A percentile compares a stretch with the other conserved stretches of the same genome.
These are phyloP conservation scores for Tipula unca DNA, from an alignment of 2,888 invertebrate genomes.

Conservation along the genomic window DNA sequence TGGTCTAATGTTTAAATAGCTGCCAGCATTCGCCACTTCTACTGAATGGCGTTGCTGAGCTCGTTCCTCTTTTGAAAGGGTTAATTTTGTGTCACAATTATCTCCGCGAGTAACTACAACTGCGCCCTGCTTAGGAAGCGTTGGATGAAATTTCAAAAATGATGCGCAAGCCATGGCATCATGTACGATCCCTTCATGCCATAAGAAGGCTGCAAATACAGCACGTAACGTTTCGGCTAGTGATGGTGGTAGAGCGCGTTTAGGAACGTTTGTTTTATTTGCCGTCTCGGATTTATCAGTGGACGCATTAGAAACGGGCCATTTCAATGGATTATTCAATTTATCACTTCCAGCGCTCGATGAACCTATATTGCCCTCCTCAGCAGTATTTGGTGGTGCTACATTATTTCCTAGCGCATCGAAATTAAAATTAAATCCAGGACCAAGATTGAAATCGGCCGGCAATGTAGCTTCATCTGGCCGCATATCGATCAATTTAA, in stretches of 20 bases:
- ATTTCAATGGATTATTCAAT: background rate
- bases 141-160: conserved; percentile 88
- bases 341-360: conserved; percentile 31
- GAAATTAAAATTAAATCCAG: background rate
- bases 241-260: conserved; percentile 83
- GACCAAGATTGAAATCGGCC: background rate
- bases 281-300: background rate
- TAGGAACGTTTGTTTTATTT: conserved; percentile 40
- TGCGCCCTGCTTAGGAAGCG: conserved; percentile 69
- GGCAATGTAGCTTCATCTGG: background rate
- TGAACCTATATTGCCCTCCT: background rate
- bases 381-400: background rate
- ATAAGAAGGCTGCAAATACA: conserved; percentile 90
- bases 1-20: conserved; percentile 69
- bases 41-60: conserved; percentile 78
- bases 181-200: conserved; percentile 96
- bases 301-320: background rate
- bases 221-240: conserved; percentile 89
- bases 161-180: conserved; percentile 98
- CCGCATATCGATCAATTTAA: background rate
- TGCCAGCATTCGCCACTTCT: conserved; percentile 65
- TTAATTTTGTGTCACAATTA: conserved; percentile 34
- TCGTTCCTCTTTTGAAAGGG: conserved; percentile 48
- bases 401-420: background rate
- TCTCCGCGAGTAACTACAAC: conserved; percentile 60